These are phyloP conservation scores for Arvicola amphibius DNA, from an alignment of 2,797 vertebrate genomes.

Conservation along the genomic window DNA sequence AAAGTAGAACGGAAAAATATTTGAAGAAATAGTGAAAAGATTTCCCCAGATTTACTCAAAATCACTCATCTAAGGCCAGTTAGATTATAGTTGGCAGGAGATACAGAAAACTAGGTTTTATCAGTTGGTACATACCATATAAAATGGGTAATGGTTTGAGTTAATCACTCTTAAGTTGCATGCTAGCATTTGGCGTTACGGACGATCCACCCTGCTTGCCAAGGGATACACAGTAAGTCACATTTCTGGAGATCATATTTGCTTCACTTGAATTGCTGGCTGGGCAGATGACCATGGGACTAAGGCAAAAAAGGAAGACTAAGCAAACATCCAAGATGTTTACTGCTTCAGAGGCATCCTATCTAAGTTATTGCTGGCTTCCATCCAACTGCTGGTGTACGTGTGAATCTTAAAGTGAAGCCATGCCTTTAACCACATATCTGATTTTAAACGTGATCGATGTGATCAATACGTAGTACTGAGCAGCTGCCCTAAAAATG, in stretches of 20 bases:
- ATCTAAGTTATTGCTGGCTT: background rate
- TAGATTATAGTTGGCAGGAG: background rate
- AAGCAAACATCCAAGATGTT: constrained; percentile 19
- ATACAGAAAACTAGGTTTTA: constrained; percentile 20
- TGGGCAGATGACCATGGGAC: constrained; percentile 18
- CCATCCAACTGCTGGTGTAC: background rate
- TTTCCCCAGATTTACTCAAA: background rate
- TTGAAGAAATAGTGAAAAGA: background rate
- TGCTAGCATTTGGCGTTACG: constrained; percentile 58
- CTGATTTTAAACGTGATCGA: constrained; percentile 31
- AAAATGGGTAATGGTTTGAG: constrained; percentile 41
- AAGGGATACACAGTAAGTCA: constrained; percentile 45
- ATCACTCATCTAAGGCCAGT: background rate
- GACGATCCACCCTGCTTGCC: background rate
- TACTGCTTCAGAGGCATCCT: background rate
- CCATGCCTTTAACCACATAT: background rate
- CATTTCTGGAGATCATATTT: constrained; percentile 61
- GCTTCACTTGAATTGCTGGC: constrained; percentile 63
- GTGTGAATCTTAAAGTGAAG: constrained; percentile 52
- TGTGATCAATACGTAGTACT: background rate
- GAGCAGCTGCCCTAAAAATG: background rate
- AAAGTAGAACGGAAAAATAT: background rate
- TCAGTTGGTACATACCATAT: background rate
- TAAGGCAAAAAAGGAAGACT: background rate
- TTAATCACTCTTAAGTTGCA: constrained; percentile 21